phyloP scores from a whole-genome alignment of 1,140 invertebrate species.

The Fopius arisanus region DNA sequence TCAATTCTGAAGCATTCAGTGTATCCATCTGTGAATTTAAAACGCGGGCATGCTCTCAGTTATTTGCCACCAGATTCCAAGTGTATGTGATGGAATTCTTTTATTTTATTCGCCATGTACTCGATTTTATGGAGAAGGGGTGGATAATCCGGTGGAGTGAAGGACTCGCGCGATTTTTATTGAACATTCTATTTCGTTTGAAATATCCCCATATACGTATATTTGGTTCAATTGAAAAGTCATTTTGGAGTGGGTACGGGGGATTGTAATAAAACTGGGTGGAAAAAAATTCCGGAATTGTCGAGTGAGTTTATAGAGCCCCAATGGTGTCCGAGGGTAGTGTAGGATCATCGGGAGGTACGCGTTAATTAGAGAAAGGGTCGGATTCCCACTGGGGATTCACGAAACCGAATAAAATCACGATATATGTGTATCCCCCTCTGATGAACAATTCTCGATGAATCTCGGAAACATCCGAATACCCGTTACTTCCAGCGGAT shows the following conservation, averaged over 20 bases:
- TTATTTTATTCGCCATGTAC: not conserved
- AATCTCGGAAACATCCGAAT: not conserved
- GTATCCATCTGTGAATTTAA: not conserved
- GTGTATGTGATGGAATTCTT: not conserved
- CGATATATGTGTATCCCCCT: not conserved
- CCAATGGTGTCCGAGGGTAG: not conserved
- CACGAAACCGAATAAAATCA: slow-evolving; percentile 1
- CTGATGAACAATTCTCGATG: not conserved
- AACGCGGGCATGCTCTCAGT: not conserved
- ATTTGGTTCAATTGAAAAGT: slow-evolving; percentile 11
- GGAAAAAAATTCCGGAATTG: not conserved
- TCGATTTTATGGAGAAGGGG: not conserved
- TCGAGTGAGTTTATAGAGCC: not conserved
- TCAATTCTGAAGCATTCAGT: not conserved
- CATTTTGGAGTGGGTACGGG: not conserved
- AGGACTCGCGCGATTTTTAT: not conserved
- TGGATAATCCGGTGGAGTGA: not conserved
- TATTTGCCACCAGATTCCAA: slow-evolving; percentile 19
- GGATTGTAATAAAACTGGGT: not conserved
- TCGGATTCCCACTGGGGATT: slow-evolving; percentile 11
- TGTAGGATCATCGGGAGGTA: slow-evolving; percentile 12
- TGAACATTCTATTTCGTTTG: slow-evolving; percentile 16
- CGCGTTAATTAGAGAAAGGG: slow-evolving; percentile 34
- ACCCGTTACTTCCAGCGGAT: slow-evolving; percentile 4
- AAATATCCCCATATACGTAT: not conserved